These are phyloP conservation scores for Reticulitermes speratus DNA, from an alignment of 1,140 invertebrate species.

Conservation along the genomic window DNA sequence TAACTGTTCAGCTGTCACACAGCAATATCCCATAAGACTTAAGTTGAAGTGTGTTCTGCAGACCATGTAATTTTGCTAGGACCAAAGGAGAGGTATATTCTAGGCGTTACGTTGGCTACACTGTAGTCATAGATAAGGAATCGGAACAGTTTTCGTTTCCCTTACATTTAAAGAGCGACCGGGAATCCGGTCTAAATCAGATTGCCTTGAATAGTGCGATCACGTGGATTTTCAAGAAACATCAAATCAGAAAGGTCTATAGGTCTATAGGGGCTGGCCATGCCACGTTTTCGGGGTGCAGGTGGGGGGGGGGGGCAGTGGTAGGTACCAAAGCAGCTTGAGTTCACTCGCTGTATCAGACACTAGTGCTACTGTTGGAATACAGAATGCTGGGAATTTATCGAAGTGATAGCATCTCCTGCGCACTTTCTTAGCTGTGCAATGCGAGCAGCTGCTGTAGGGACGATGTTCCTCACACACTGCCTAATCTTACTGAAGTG, in stretches of 20 bases:
- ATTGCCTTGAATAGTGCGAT: not conserved
- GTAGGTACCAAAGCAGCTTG: too few species aligned
- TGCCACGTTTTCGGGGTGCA: not conserved
- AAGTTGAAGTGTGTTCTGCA: too few species aligned
- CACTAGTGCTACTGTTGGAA: not conserved
- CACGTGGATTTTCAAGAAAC: not conserved
- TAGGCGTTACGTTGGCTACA: too few species aligned
- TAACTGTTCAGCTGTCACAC: too few species aligned
- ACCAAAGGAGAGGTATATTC: too few species aligned
- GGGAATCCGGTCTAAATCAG: not conserved
- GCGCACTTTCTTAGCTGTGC: not conserved
- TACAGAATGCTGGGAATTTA: not conserved
- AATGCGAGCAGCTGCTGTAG: not conserved
- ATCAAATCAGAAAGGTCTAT: not conserved
- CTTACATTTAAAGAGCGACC: not conserved
- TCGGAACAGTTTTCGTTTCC: not conserved
- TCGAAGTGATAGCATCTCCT: not conserved
- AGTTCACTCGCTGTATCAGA: not conserved
- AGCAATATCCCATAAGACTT: too few species aligned
- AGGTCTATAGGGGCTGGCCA: not conserved
- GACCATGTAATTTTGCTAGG: too few species aligned
- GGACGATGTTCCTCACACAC: not conserved
- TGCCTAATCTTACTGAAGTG: not conserved
- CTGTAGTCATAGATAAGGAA: not conserved
- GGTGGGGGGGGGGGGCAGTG: too few species aligned